Conservation (phyloP, 2,113 vertebrate genomes). For the Oryzias woworae region DNA sequence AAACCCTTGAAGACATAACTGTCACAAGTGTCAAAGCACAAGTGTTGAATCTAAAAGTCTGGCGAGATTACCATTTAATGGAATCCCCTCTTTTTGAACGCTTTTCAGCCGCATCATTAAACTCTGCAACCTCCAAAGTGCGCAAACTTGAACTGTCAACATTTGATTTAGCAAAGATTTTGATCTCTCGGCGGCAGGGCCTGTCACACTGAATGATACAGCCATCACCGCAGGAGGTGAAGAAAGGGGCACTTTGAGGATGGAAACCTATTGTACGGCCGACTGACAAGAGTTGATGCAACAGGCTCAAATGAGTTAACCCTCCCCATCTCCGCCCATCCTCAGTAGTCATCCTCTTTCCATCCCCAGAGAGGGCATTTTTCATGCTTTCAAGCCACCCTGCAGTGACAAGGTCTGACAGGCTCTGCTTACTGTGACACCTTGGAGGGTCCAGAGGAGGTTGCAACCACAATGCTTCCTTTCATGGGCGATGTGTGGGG, state of each 20-base stretch:
- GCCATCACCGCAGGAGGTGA: conserved; percentile 66
- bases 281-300: conserved; percentile 72
- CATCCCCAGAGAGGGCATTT: conserved; percentile 62
- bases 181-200: conserved; percentile 57
- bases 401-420: conserved; percentile 74
- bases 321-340: conserved; percentile 21
- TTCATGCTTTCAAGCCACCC: conserved; percentile 69
- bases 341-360: conserved; percentile 29
- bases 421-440: conserved; percentile 68
- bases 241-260: conserved; percentile 30
- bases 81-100: conserved; percentile 49
- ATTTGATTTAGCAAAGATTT: conserved; percentile 64
- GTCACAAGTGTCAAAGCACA: conserved; percentile 52
- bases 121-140: conserved; percentile 17
- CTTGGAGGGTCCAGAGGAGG: conserved; percentile 67
- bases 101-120: conserved; percentile 55
- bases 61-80: conserved; percentile 60
- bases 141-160: conserved; percentile 51
- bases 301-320: conserved; percentile 63
- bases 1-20: conserved; percentile 37
- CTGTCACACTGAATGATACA: conserved; percentile 74
- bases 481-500: conserved; percentile 61
- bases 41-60: conserved; percentile 27
- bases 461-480: conserved; percentile 55
- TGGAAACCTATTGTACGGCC: conserved; percentile 68